Evolutionary conservation across 2,113 vertebrate genomes (phyloP), one percentile per base, ranked within the genome.

Genomic region (Stigmatopora argus): DNA sequence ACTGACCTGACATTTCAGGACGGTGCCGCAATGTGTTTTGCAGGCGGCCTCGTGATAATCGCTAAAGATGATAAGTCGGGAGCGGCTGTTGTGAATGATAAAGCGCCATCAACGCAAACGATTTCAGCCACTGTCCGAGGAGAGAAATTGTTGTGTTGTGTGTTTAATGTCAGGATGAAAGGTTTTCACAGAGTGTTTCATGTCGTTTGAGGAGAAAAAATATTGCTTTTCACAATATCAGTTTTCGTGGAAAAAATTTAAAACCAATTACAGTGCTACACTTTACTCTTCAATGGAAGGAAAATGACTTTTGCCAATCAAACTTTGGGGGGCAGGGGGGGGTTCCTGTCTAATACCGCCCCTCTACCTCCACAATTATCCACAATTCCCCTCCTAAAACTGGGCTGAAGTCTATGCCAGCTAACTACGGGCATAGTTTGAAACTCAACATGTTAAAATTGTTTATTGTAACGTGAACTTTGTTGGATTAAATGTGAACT

Each of bases 1-100:
- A 71, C 47, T 51, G 74, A 79, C 65, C 70, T 81, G 83, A 85
- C 84, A 82, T 86, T 87, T 74, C 74, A 75, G 65, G 48, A 67
- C 38, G 45, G 52, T 78, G 66, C 41, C 58, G 34, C 5, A 60
- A 75, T 62, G 21, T 44, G 7, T 18, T 23, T 68, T 80, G 34
- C 69, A 53, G 55, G 34, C 35, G 62, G 35, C 41, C 17, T 44
- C 11, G 19, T 66, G 67, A 78, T 78, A 70, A 74, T 41, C 58
- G 47, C 47, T 18, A 49, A 0, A 21, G 61, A 72, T 64, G 65
- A 78, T 65, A 67, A 72, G 77, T 45, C 12, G 48, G 46, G 10
- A 31, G 13, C 1, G 53, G 53, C 53, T 31, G 23, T 56, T 56
- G 60, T 67, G 47, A 74, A 70, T 51, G 57, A 70, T 66, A 71